These are phyloP conservation scores for Linnaemya tessellans DNA, from an alignment of 2,888 invertebrate species.

Conservation along the genomic window DNA sequence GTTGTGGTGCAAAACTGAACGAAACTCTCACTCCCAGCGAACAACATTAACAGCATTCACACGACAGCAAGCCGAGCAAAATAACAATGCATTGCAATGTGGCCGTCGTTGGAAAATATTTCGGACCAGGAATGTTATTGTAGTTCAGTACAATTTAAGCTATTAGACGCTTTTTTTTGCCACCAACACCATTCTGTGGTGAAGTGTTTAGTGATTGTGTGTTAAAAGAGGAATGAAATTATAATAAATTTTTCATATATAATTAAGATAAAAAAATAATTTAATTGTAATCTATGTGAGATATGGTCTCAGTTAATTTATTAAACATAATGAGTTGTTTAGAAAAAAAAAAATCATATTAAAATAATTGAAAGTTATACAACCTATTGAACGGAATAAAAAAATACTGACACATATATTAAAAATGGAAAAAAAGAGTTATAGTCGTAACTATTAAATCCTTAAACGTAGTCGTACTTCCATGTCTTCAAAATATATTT, in stretches of 20 bases:
- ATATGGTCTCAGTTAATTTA: no score
- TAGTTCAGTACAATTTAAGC: conserved; percentile 75
- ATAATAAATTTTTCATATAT: conserved; percentile 7
- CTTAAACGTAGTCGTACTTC: neutral
- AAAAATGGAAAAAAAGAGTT: neutral
- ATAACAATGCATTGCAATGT: neutral
- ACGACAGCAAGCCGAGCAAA: conserved; percentile 41
- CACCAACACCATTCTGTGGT: neutral
- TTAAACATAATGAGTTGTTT: no score
- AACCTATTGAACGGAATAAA: no score
- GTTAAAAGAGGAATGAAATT: conserved; percentile 8
- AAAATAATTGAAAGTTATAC: no score
- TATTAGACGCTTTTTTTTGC: conserved; percentile 72
- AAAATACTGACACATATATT: no score
- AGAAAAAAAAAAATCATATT: no score
- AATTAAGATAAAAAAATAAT: conserved; percentile 3
- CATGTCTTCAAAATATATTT: conserved; percentile 25
- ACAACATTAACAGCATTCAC: neutral
- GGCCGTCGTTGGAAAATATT: conserved; percentile 27
- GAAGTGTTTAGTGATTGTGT: conserved; percentile 6
- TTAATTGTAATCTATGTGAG: no score
- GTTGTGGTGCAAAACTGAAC: conserved; percentile 38
- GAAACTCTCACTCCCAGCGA: conserved; percentile 57
- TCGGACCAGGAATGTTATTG: conserved; percentile 42
- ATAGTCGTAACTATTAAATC: neutral